Conservation (phyloP, 2,888 invertebrate species). For the Phragmatobia fuliginosa region DNA sequence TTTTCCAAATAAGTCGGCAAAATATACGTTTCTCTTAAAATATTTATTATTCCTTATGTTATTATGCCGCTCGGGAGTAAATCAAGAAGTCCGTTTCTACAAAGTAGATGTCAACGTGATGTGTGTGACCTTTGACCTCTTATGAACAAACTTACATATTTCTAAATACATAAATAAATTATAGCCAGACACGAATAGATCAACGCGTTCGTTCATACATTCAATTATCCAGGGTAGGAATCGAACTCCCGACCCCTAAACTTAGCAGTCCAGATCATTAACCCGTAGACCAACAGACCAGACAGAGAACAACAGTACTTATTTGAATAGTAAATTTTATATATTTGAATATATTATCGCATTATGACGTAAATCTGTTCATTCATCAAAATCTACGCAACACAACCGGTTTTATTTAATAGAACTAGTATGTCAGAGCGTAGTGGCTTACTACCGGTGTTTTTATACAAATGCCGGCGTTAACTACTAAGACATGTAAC, state of each 20-base stretch:
- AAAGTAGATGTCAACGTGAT: too few species aligned
- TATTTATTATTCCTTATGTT: too few species aligned
- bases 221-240: not conserved
- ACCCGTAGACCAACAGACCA: not conserved
- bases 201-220: not conserved
- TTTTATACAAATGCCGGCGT: not conserved
- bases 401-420: constrained; percentile 4
- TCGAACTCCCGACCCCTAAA: not conserved
- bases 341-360: too few species aligned
- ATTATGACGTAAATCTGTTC: constrained; percentile 4
- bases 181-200: not conserved
- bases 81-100: too few species aligned
- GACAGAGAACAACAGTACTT: not conserved
- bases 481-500: not conserved
- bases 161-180: not conserved
- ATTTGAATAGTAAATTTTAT: not conserved
- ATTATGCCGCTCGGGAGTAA: too few species aligned
- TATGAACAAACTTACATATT: too few species aligned
- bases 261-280: not conserved
- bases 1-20: too few species aligned
- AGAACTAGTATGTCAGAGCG: constrained; percentile 4
- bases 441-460: constrained; percentile 4
- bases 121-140: not conserved
- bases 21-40: too few species aligned
- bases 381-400: constrained; percentile 4